Percentiles rank a stretch among this genome's conserved stretches.
Conservation (phyloP, 2,113 vertebrate species). For the Ageneiosus marmoratus region DNA sequence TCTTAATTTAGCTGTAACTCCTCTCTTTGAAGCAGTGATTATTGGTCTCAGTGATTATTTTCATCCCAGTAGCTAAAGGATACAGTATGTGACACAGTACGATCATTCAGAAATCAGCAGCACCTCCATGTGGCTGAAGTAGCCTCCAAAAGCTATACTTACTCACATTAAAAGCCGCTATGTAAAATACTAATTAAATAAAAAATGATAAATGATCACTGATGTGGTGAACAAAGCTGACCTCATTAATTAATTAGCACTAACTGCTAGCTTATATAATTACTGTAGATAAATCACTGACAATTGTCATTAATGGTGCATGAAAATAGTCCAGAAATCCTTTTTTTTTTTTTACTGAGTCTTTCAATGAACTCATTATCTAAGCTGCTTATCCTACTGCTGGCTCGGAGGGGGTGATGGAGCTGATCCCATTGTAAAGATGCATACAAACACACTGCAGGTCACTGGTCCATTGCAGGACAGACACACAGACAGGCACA, state of each 20-base stretch:
- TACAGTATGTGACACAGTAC: not conserved
- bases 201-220: not conserved
- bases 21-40: not conserved
- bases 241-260: not conserved
- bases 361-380: no score
- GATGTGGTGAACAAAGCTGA: not conserved
- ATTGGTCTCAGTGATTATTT: not conserved
- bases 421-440: no score
- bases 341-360: not conserved
- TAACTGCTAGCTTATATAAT: not conserved
- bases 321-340: not conserved
- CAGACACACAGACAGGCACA: no score
- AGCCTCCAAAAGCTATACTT: not conserved
- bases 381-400: no score
- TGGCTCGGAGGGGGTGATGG: no score
- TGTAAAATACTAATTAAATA: not conserved
- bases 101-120: not conserved
- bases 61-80: not conserved
- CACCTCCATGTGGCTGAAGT: conserved; percentile 32
- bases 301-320: not conserved
- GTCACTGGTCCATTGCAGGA: no score
- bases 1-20: not conserved
- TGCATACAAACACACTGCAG: no score
- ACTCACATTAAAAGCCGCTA: not conserved
- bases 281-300: not conserved